Evolutionary conservation across 1,140 invertebrate species (phyloP), one percentile per base, ranked within the genome.

Genomic region (Brachionus koreanus): DNA sequence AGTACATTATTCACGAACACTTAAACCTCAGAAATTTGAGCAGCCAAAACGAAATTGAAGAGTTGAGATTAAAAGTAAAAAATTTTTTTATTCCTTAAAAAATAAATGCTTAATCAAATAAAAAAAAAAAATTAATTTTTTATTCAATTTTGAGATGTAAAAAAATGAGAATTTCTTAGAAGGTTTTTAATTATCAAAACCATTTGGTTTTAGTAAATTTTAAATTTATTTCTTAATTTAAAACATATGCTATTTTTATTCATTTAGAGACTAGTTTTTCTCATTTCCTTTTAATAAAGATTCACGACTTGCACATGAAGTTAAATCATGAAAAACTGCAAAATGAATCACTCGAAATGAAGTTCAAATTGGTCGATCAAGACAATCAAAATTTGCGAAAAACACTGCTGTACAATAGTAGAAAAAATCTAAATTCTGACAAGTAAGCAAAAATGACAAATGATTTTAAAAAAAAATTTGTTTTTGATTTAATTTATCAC

Each of bases 311-410:
- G 19, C 69, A 74, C 5, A 74, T 74, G 69, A 74, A 74, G 19
- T 74, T 74, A 25, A 46, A 43, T 23, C 69, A 74, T 46, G 69
- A 74, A 74, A 74, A 74, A 46, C 10, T 74, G 7, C 69, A 74
- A 49, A 74, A 43, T 74, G 69, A 74, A 74, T 46, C 69, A 12
- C 43, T 74, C 10, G 69, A 74, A 74, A 74, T 74, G 69, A 74
- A 74, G n/a, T 74, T 74, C 33, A 74, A 74, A 33, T 43, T 74
- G 0, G 69, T 74, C 23, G 69, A 74, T 49, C 69, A 74, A 13
- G 69, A 74, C 25, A 74, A 74, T n/a, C 69, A 74, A 46, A 74
- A 74, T 29, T 46, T 74, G 23, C 39, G 69, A 46, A 74, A 74
- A 46, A 74, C 69, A 0, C 25, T 74, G 7, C 13, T 74, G 1